These are phyloP conservation scores for Accipiter superciliosus DNA, from an alignment of 2,797 vertebrate species.

Conservation along the genomic window DNA sequence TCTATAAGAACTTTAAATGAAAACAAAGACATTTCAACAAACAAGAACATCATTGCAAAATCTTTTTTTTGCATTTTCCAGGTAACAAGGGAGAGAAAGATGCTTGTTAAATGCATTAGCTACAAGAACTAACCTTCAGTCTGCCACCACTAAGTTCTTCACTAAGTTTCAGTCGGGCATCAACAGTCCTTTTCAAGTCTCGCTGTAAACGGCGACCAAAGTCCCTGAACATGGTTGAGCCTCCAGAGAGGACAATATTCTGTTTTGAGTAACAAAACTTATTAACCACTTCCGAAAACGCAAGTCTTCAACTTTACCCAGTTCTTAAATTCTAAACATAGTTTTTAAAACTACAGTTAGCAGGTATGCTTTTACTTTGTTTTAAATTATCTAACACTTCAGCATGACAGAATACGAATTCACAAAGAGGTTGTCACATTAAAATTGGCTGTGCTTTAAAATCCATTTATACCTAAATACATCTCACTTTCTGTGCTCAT, in stretches of 20 bases:
- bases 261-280: constrained; percentile 54
- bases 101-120: neutral
- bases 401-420: neutral
- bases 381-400: neutral
- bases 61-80: neutral
- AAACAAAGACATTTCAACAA: neutral
- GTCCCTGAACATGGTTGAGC: constrained; percentile 99
- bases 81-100: neutral
- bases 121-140: constrained; percentile 84
- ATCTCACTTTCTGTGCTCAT: neutral
- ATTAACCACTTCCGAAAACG: neutral
- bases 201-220: constrained; percentile 96
- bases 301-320: neutral
- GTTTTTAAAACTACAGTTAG: neutral
- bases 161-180: constrained; percentile 93
- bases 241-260: constrained; percentile 97
- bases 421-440: neutral
- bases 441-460: neutral
- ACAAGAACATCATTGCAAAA: neutral
- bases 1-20: neutral
- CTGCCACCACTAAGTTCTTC: constrained; percentile 97
- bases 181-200: constrained; percentile 96
- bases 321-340: neutral
- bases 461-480: neutral
- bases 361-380: neutral